Conservation (phyloP, 1,140 invertebrate genomes). For the Drosophila pruinosa region DNA sequence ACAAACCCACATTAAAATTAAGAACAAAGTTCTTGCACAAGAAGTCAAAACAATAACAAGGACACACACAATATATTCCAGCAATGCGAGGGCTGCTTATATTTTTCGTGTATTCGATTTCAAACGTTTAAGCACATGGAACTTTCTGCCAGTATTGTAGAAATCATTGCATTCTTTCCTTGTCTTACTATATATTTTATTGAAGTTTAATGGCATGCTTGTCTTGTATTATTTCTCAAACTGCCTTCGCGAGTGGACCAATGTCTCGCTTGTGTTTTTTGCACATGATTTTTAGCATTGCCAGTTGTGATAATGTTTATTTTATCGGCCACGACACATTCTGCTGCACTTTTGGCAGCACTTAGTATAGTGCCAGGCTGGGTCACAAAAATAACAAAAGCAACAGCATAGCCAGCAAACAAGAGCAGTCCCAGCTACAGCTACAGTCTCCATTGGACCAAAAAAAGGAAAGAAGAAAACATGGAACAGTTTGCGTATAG, state of each 20-base stretch:
- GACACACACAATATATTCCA: conserved; percentile 52
- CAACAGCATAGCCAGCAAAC: not conserved
- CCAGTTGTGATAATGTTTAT: conserved; percentile 81
- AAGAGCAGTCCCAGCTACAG: not conserved
- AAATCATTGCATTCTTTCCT: no score
- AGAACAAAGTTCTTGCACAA: conserved; percentile 73
- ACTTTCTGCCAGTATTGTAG: no score
- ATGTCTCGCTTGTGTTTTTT: conserved; percentile 65
- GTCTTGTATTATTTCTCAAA: not conserved
- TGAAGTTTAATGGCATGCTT: not conserved
- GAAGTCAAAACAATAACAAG: conserved; percentile 80
- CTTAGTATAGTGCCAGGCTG: conserved; percentile 66
- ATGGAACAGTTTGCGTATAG: conserved; percentile 65
- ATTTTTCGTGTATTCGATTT: no score
- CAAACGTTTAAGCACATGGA: no score
- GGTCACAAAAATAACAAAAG: conserved; percentile 59
- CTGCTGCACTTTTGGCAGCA: conserved; percentile 80
- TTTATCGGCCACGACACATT: conserved; percentile 80
- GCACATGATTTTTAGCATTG: conserved; percentile 78
- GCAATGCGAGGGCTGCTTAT: conserved; percentile 39
- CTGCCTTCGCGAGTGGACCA: conserved; percentile 40
- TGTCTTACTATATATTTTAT: not conserved
- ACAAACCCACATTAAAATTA: conserved; percentile 61
- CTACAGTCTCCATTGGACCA: not conserved
- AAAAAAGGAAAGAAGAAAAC: conserved; percentile 27